A percentile compares a stretch with the other conserved stretches of the same genome.
Conservation (phyloP, 2,797 vertebrate genomes). For the Potorous gilbertii region DNA sequence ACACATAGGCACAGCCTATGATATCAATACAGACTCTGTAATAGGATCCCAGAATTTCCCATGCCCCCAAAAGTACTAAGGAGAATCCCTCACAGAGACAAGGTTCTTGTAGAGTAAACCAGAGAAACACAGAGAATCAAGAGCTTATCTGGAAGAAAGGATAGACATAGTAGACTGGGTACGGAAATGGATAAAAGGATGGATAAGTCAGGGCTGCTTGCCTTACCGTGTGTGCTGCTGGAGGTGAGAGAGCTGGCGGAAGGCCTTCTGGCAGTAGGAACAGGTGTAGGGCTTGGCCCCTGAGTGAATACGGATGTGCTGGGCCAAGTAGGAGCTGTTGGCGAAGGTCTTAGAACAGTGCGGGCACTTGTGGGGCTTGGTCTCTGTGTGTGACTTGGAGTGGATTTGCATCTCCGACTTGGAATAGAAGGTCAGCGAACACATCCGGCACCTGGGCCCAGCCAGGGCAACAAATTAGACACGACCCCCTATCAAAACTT, state of each 20-base stretch:
- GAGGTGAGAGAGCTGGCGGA: constrained; percentile 98
- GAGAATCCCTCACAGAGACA: constrained; percentile 55
- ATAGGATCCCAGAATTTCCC: constrained; percentile 55
- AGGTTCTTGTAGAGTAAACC: constrained; percentile 38
- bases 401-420: constrained; percentile 99
- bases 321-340: constrained; percentile 99
- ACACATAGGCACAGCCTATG: constrained; percentile 75
- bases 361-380: constrained; percentile 99
- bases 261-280: constrained; percentile 96
- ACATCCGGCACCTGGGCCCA: constrained; percentile 98
- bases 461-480: constrained; percentile 71
- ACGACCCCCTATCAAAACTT: background rate
- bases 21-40: constrained; percentile 56
- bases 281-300: constrained; percentile 98
- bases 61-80: constrained; percentile 31
- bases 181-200: background rate
- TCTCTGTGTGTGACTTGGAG: constrained; percentile 99
- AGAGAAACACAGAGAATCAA: constrained; percentile 26
- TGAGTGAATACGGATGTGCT: constrained; percentile 98
- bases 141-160: background rate
- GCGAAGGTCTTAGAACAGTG: constrained; percentile 99
- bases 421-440: constrained; percentile 99
- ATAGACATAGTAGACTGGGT: background rate
- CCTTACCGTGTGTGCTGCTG: constrained; percentile 96
- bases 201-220: constrained; percentile 34